These are phyloP conservation scores for Alces alces DNA, from an alignment of 2,113 vertebrate genomes.

Conservation along the genomic window DNA sequence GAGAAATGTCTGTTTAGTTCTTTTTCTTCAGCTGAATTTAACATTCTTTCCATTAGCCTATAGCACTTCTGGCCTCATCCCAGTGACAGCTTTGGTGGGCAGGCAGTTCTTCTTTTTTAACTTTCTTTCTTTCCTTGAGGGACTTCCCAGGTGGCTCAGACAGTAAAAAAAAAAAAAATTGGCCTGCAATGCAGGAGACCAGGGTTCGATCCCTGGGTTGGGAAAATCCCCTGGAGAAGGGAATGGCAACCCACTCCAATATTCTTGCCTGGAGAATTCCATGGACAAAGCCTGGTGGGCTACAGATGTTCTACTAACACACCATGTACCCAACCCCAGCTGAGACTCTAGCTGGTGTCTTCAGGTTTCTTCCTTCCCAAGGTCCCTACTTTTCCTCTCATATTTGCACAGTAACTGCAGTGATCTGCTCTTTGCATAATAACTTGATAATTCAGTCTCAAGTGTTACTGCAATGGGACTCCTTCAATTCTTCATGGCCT, in stretches of 20 bases:
- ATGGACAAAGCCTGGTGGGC: not conserved
- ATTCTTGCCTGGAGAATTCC: not conserved
- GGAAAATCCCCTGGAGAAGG: not conserved
- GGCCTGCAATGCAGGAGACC: not conserved
- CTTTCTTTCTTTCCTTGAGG: not conserved
- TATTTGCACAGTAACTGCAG: not conserved
- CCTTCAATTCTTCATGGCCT: not conserved
- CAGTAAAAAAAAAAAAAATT: not conserved
- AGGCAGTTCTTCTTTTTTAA: not conserved
- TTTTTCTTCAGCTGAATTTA: too few species aligned
- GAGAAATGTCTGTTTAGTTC: too few species aligned
- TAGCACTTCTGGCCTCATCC: not conserved
- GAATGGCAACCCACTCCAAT: not conserved
- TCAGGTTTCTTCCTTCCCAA: not conserved
- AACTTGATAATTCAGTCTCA: conserved; percentile 1
- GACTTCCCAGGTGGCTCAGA: not conserved
- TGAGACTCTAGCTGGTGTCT: not conserved
- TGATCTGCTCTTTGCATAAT: not conserved
- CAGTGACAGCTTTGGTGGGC: not conserved
- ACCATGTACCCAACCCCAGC: not conserved
- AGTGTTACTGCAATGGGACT: not conserved
- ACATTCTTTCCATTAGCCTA: not conserved
- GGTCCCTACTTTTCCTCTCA: not conserved
- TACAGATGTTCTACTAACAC: not conserved
- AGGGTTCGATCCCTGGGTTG: not conserved